Conservation (phyloP, 2,113 vertebrate genomes). For the Paramisgurnus dabryanus region DNA sequence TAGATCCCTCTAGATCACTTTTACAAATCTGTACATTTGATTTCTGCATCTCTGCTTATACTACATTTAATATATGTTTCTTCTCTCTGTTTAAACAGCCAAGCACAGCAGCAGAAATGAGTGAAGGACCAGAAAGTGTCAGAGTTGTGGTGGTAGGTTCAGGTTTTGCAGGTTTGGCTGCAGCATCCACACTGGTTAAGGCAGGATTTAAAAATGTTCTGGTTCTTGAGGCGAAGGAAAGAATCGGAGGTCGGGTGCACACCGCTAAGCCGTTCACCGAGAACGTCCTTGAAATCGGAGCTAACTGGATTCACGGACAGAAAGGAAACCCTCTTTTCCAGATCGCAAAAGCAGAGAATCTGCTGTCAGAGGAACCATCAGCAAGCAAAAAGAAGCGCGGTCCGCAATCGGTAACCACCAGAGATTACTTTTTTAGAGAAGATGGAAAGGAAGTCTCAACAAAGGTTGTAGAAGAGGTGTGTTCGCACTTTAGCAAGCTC, state of each 20-base stretch:
- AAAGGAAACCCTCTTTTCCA: slow-evolving; percentile 59
- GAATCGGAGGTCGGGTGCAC: slow-evolving; percentile 58
- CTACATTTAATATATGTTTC: not conserved
- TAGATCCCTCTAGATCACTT: not conserved
- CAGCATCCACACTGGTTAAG: slow-evolving; percentile 53
- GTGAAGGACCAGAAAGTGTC: slow-evolving; percentile 5
- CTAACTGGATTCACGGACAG: slow-evolving; percentile 66
- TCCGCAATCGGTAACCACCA: slow-evolving; percentile 30
- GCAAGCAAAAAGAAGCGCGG: slow-evolving; percentile 1
- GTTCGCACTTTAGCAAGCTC: slow-evolving; percentile 51
- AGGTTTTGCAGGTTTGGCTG: slow-evolving; percentile 63
- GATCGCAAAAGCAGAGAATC: slow-evolving; percentile 57
- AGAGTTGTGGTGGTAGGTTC: slow-evolving; percentile 63
- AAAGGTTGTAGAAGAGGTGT: slow-evolving; percentile 52
- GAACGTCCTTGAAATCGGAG: slow-evolving; percentile 61
- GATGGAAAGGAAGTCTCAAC: slow-evolving; percentile 49
- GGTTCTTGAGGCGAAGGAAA: slow-evolving; percentile 59
- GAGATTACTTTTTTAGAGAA: slow-evolving; percentile 62
- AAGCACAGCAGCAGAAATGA: slow-evolving; percentile 20
- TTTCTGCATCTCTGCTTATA: not conserved
- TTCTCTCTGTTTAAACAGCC: not conserved
- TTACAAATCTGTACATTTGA: not conserved
- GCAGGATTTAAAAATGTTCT: slow-evolving; percentile 56
- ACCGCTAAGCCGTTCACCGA: slow-evolving; percentile 60
- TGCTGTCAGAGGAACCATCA: slow-evolving; percentile 51